A percentile compares a stretch with the other conserved stretches of the same genome.
Evolutionary conservation across 2,113 vertebrate species (phyloP).

Genomic region (Vulpes lagopus): DNA sequence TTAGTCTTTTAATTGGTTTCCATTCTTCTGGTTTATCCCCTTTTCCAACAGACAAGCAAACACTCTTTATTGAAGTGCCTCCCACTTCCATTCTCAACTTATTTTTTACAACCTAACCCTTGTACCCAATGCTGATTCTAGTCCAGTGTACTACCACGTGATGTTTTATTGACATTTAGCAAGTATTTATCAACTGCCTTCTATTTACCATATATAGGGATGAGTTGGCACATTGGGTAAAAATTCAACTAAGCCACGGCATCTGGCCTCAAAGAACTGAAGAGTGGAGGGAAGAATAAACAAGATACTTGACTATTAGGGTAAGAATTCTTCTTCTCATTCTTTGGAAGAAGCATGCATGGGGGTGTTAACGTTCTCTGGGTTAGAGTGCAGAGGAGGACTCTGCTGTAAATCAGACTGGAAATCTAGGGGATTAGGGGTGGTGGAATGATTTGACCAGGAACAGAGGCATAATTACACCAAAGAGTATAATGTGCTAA

Average conservation of each 20-base stretch:
- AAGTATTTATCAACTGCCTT: not conserved
- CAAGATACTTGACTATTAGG: not conserved
- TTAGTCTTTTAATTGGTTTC: not conserved
- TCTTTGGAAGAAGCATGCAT: not conserved
- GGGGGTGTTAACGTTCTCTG: too few species aligned
- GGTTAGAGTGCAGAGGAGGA: rapidly evolving
- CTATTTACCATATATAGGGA: not conserved
- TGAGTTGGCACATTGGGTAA: not conserved
- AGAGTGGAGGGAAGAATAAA: not conserved
- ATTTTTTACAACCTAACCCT: not conserved
- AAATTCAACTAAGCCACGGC: not conserved
- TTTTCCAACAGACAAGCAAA: not conserved
- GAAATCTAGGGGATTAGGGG: not conserved
- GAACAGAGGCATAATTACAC: not conserved
- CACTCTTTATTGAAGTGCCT: not conserved
- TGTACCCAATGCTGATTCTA: not conserved
- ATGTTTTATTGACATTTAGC: not conserved
- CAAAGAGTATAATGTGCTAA: not conserved
- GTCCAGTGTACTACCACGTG: not conserved
- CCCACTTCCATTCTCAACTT: not conserved
- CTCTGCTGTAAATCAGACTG: not conserved
- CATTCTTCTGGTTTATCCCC: not conserved
- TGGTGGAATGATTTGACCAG: not conserved
- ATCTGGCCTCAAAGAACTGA: not conserved
- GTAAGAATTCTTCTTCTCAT: not conserved